These are phyloP conservation scores for Ictidomys tridecemlineatus DNA, from an alignment of 2,113 vertebrate species.

Conservation along the genomic window DNA sequence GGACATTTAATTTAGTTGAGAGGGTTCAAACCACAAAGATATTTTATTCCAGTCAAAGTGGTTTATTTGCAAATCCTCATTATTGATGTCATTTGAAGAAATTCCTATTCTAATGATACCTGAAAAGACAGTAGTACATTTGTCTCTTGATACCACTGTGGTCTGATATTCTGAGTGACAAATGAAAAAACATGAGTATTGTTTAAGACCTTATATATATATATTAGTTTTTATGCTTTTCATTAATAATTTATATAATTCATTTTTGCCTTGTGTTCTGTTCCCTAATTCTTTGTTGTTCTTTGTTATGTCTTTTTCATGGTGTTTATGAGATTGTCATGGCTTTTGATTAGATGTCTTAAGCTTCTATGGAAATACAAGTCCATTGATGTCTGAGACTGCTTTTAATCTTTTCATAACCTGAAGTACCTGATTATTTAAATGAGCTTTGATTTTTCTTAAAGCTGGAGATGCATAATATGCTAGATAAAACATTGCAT, in stretches of 20 bases:
- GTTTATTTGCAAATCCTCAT: background rate
- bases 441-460: background rate
- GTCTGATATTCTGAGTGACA: background rate
- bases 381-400: background rate
- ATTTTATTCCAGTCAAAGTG: constrained; percentile 24
- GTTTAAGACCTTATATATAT: background rate
- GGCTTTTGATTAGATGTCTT: constrained; percentile 22
- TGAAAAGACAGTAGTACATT: background rate
- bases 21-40: constrained; percentile 7
- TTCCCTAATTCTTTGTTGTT: background rate
- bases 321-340: constrained; percentile 20
- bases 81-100: background rate
- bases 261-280: background rate
- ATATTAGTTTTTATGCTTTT: constrained; percentile 36
- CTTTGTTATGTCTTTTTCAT: background rate
- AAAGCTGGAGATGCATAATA: background rate
- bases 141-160: background rate
- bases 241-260: constrained; percentile 48
- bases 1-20: background rate
- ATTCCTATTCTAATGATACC: constrained; percentile 1
- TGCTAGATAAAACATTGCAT: background rate
- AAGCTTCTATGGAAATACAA: background rate
- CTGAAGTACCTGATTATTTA: background rate
- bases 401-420: background rate
- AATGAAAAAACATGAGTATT: background rate